Evolutionary conservation across 2,888 invertebrate species (phyloP).

Genomic region (Hirtodrosophila trivittata): DNA sequence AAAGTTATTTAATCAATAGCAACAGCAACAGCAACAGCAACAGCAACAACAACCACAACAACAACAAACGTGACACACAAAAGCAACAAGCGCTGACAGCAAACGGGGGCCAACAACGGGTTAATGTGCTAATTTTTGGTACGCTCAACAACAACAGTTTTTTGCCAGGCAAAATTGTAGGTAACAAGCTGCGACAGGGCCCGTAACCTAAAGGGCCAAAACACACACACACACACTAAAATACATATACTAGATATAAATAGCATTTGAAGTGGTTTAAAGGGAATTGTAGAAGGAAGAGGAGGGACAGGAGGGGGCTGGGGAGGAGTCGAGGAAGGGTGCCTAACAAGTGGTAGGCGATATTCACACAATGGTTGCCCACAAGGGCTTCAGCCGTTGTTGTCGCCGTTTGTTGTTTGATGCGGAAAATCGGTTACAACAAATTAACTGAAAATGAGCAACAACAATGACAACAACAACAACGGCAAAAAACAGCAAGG

Average conservation of each 20-base stretch:
- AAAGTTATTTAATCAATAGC: slow-evolving; percentile 74
- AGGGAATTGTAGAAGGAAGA: background rate
- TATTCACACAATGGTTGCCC: slow-evolving; percentile 55
- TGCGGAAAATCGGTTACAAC: slow-evolving; percentile 78
- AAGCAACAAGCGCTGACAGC: slow-evolving; percentile 24
- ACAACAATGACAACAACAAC: slow-evolving; percentile 34
- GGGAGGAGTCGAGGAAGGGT: slow-evolving; percentile 5
- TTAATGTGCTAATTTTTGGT: slow-evolving; percentile 75
- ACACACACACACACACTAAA: slow-evolving; percentile 1
- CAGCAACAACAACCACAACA: slow-evolving; percentile 17
- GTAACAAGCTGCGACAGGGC: slow-evolving; percentile 13
- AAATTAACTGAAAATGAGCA: slow-evolving; percentile 73
- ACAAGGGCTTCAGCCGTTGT: slow-evolving; percentile 47
- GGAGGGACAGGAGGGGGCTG: background rate
- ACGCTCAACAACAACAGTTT: slow-evolving; percentile 25
- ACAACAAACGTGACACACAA: background rate
- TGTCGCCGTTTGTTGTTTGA: slow-evolving; percentile 31
- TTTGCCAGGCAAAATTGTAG: slow-evolving; percentile 31
- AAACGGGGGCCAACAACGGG: slow-evolving; percentile 56
- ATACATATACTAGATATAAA: slow-evolving; percentile 44
- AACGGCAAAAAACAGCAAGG: slow-evolving; percentile 22
- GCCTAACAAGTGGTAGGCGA: slow-evolving; percentile 54
- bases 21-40: slow-evolving; percentile 27
- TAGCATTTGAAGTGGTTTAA: slow-evolving; percentile 30
- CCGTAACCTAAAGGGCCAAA: background rate